These are phyloP conservation scores for Poeciliopsis turrubarensis DNA, from an alignment of 2,113 vertebrate genomes.

Conservation along the genomic window DNA sequence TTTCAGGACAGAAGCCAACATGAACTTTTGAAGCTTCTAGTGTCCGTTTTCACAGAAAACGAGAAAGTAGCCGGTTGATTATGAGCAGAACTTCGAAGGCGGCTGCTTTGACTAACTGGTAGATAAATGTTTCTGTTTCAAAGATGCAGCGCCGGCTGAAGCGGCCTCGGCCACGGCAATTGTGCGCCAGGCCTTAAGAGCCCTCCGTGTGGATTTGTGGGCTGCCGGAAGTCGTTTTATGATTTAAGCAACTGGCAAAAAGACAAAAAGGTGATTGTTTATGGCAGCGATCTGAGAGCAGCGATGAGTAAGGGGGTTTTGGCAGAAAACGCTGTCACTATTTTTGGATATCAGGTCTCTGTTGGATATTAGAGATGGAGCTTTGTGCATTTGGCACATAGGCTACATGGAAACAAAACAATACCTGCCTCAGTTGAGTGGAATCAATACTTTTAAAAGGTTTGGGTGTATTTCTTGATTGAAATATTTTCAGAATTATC, in stretches of 20 bases:
- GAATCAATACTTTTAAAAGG: background rate
- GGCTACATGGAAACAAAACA: conserved; percentile 22
- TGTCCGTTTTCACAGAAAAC: conserved; percentile 39
- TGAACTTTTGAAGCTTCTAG: conserved; percentile 53
- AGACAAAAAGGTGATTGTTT: conserved; percentile 52
- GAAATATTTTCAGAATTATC: background rate
- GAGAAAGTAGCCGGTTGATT: conserved; percentile 2
- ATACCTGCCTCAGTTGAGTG: conserved; percentile 4
- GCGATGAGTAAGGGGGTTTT: conserved; percentile 48
- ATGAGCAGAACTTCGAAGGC: conserved; percentile 19
- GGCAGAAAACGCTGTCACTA: conserved; percentile 54
- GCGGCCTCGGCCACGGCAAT: conserved; percentile 24
- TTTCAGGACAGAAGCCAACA: conserved; percentile 48
- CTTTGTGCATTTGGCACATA: conserved; percentile 41
- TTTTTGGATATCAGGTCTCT: conserved; percentile 63
- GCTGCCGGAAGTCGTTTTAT: conserved; percentile 45
- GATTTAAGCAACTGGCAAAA: conserved; percentile 56
- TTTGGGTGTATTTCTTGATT: too few species aligned
- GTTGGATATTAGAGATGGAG: conserved; percentile 35
- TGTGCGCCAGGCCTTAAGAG: conserved; percentile 47
- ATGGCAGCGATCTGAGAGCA: conserved; percentile 56
- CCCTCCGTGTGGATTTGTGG: conserved; percentile 48
- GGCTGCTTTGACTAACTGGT: conserved; percentile 23
- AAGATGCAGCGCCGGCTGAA: conserved; percentile 42
- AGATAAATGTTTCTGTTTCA: conserved; percentile 47